These are phyloP conservation scores for Hypolimnas misippus DNA, from an alignment of 2,888 invertebrate genomes.

Conservation along the genomic window DNA sequence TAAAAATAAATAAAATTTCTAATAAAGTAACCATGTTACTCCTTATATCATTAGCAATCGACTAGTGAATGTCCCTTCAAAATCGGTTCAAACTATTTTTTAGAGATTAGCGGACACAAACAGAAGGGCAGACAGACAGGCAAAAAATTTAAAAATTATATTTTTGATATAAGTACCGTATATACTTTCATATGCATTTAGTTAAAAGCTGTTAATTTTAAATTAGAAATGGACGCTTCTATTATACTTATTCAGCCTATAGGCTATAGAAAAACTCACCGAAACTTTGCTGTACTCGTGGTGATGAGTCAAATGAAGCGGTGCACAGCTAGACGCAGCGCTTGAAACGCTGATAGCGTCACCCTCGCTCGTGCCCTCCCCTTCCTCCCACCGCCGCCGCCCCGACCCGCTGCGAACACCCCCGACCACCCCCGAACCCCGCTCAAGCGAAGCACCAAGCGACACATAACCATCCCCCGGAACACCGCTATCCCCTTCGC, in stretches of 20 bases:
- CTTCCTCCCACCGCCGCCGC: conserved; percentile 78
- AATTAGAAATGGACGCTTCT: no score
- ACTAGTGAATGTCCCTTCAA: no score
- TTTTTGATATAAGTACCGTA: no score
- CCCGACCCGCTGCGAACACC: conserved; percentile 82
- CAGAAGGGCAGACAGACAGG: no score
- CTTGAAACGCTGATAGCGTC: conserved; percentile 79
- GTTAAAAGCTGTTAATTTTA: no score
- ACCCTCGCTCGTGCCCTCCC: conserved; percentile 74
- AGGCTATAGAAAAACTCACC: conserved; percentile 73
- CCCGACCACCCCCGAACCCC: conserved; percentile 69
- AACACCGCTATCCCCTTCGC: conserved; percentile 72
- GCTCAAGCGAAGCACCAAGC: conserved; percentile 78
- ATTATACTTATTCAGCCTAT: no score
- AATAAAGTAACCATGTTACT: no score
- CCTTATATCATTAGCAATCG: no score
- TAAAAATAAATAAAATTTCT: no score
- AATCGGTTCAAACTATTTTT: not conserved
- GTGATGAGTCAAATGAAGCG: conserved; percentile 71
- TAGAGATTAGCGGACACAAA: no score
- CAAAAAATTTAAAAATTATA: no score
- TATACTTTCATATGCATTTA: no score
- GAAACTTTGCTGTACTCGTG: conserved; percentile 79
- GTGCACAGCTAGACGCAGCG: conserved; percentile 78
- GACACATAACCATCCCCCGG: conserved; percentile 62